Evolutionary conservation across 2,797 vertebrate genomes (phyloP), one percentile per base, ranked within the genome.

Genomic region (Enoplosus armatus): DNA sequence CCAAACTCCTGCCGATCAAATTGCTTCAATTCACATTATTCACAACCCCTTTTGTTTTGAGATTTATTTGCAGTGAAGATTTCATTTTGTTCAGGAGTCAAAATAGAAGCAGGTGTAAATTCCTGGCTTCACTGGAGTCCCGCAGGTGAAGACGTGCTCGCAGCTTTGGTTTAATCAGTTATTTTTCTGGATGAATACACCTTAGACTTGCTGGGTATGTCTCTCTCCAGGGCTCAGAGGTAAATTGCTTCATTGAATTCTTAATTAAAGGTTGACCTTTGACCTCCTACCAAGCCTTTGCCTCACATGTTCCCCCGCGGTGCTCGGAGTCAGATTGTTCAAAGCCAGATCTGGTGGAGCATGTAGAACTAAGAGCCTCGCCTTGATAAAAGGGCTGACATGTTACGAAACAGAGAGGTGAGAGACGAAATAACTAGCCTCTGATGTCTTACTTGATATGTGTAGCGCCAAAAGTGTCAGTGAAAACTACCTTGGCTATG

Each of bases 111-210:
- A 72, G 77, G 60, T 83, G 66, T 83, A 75, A 80, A 87, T 78
- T 83, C 65, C 9, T 75, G 76, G 26, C 58, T 66, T 71, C 7
- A 43, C 6, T 47, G 15, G 14, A 56, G 59, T 24, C 53, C 66
- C 12, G 9, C 83, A 76, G 75, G 83, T 79, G 68, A 79, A 64
- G 80, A 80, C 80, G 47, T 53, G 77, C 43, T 75, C 51, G 54
- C 24, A 26, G 77, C 80, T 81, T 69, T 67, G 67, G 64, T 85
- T 83, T 80, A 86, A 90, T 89, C 39, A 39, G 59, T 82, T 61
- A 55, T 66, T 85, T 89, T 89, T 92, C 79, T 88, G 87, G 81
- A 80, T 92, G 83, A 82, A 68, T 86, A 51, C 79, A 66, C 47
- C 54, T 43, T 3, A 71, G 80, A 75, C 75, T 69, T 37, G 61